phyloP scores from a whole-genome alignment of 2,888 invertebrate species.

The Synergus gifuensis region DNA sequence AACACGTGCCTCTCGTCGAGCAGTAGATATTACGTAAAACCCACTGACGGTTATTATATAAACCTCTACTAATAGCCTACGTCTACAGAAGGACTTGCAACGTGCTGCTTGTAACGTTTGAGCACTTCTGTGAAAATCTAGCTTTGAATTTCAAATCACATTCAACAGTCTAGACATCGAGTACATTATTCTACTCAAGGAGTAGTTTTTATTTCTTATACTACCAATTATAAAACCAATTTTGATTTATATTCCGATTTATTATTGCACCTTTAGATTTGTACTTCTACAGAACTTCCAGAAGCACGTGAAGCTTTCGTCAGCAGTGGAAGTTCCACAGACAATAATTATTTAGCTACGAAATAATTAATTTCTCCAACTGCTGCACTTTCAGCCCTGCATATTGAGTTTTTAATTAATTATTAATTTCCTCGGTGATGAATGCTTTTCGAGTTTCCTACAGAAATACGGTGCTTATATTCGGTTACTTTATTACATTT shows the following conservation, averaged over 20 bases:
- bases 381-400: neutral
- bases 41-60: neutral
- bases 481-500: conserved; percentile 8
- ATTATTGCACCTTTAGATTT: neutral
- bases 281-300: too few species aligned
- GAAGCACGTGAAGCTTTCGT: neutral
- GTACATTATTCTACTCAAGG: too few species aligned
- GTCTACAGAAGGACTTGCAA: neutral
- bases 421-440: conserved; percentile 18
- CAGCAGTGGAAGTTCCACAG: neutral
- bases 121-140: conserved; percentile 36
- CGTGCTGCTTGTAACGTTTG: neutral
- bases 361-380: conserved; percentile 21
- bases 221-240: neutral
- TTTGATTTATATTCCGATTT: neutral
- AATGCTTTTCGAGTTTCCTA: neutral
- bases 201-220: too few species aligned
- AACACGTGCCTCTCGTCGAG: neutral
- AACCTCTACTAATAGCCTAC: neutral
- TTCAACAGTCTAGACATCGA: neutral
- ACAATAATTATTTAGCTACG: neutral
- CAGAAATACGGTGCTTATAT: conserved; percentile 11
- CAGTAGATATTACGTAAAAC: neutral
- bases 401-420: conserved; percentile 20
- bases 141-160: conserved; percentile 3